phyloP scores from a whole-genome alignment of 2,797 vertebrate genomes.

The Acipenser oxyrinchus region DNA sequence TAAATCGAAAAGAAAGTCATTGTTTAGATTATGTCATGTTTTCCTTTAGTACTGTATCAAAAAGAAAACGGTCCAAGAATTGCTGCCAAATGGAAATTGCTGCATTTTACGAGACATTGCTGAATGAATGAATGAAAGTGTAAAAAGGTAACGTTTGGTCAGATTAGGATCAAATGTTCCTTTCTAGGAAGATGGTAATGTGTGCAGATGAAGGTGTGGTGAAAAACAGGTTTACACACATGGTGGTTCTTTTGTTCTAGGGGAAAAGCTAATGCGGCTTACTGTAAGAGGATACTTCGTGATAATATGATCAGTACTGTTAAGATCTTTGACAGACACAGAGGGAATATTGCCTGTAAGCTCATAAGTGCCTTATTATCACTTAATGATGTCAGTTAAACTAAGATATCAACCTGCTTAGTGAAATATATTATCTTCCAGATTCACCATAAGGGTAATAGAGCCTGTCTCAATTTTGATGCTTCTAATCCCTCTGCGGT shows the following conservation, averaged over 20 bases:
- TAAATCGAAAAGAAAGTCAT: too few species aligned
- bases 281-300: constrained; percentile 39
- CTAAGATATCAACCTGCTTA: constrained; percentile 16
- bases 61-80: too few species aligned
- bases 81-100: too few species aligned
- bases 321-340: constrained; percentile 38
- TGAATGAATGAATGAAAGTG: too few species aligned
- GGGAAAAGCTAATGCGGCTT: constrained; percentile 31
- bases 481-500: background rate
- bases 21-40: too few species aligned
- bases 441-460: constrained; percentile 25
- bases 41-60: too few species aligned
- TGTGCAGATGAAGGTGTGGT: constrained; percentile 1
- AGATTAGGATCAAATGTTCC: constrained; percentile 9
- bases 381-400: constrained; percentile 19
- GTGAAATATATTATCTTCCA: constrained; percentile 45
- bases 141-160: background rate
- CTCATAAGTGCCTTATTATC: constrained; percentile 10
- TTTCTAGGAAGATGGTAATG: constrained; percentile 5
- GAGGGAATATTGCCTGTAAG: constrained; percentile 39
- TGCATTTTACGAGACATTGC: too few species aligned
- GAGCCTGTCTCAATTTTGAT: background rate
- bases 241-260: constrained; percentile 2
- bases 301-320: constrained; percentile 29
- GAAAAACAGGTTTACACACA: constrained; percentile 8